Conservation (phyloP, 2,113 vertebrate genomes). For the Leucoraja erinaceus region DNA sequence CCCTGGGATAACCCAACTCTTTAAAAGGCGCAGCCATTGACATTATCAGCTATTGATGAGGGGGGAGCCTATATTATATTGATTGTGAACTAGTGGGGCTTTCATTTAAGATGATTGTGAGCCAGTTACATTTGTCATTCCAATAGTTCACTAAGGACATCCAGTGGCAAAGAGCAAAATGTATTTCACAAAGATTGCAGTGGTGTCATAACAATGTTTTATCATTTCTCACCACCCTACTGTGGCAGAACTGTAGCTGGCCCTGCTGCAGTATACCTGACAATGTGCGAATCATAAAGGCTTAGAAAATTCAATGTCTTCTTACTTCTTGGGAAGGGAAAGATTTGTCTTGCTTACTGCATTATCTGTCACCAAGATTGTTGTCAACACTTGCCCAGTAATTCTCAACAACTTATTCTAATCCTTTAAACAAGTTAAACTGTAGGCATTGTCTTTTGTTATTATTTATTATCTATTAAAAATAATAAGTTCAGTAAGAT, state of each 20-base stretch:
- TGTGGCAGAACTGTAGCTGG: neutral
- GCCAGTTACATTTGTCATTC: neutral
- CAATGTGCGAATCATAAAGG: neutral
- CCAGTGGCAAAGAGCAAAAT: neutral
- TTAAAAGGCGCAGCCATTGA: no score
- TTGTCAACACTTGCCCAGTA: neutral
- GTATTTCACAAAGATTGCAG: neutral
- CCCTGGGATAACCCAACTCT: no score
- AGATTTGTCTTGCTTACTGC: neutral
- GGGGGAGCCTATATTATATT: no score
- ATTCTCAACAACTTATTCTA: neutral
- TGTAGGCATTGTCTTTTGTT: neutral
- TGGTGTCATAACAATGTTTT: neutral
- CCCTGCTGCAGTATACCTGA: neutral
- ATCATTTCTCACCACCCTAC: neutral
- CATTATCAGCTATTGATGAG: no score
- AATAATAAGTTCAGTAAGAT: neutral
- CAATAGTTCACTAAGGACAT: neutral
- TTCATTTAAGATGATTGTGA: no score
- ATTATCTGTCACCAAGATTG: neutral
- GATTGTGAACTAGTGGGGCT: no score
- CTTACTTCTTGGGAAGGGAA: neutral
- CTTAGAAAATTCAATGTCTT: neutral
- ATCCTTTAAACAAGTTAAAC: neutral
- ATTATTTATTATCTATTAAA: neutral